Evolutionary conservation across 1,140 invertebrate genomes (phyloP).

Genomic region (Eriocheir sinensis): DNA sequence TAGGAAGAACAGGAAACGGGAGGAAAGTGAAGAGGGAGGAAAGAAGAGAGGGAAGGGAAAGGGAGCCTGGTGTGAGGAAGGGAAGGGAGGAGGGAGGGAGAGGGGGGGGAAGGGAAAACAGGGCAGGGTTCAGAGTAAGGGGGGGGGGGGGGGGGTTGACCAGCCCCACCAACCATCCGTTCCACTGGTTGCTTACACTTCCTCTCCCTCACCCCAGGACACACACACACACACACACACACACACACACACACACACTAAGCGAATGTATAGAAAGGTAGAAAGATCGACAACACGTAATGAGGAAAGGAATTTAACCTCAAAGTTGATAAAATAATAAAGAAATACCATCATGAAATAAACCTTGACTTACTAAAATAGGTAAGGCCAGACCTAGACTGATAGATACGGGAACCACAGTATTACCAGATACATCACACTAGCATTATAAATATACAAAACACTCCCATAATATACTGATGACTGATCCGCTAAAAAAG

Average conservation of each 20-base stretch:
- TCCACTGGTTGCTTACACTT: slow-evolving; percentile 54
- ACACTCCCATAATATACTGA: no score
- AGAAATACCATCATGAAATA: no score
- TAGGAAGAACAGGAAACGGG: neutral
- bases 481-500: no score
- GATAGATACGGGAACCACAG: no score
- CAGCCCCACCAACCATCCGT: neutral
- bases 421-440: no score
- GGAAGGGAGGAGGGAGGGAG: neutral
- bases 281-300: neutral
- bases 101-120: neutral
- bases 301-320: neutral
- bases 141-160: neutral
- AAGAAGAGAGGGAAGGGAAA: neutral
- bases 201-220: slow-evolving; percentile 12
- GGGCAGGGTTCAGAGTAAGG: neutral
- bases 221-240: slow-evolving; percentile 31
- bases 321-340: no score
- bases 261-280: neutral
- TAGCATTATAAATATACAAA: no score
- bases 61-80: neutral
- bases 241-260: slow-evolving; percentile 5
- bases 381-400: no score
- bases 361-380: no score
- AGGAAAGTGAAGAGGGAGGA: neutral